A percentile compares a stretch with the other conserved stretches of the same genome.
phyloP scores from a whole-genome alignment of 2,797 vertebrate species.

The Ceyx erithaca region DNA sequence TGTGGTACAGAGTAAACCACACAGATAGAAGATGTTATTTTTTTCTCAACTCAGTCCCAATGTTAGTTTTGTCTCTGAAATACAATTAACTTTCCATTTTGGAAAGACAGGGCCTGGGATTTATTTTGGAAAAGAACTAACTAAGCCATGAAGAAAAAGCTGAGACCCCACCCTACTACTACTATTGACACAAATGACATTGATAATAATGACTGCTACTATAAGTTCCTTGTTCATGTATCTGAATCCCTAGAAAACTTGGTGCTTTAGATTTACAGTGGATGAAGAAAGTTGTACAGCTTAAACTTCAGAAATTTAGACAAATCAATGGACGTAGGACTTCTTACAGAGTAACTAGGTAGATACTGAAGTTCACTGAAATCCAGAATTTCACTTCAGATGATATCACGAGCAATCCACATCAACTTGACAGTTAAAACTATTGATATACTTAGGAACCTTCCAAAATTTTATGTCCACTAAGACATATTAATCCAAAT shows the following conservation, averaged over 20 bases:
- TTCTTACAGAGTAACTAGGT: background rate
- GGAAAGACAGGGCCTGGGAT: background rate
- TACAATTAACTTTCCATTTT: background rate
- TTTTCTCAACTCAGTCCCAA: background rate
- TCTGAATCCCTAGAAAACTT: background rate
- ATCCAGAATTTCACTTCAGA: background rate
- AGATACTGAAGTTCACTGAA: background rate
- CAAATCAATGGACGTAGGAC: background rate
- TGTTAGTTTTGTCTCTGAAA: background rate
- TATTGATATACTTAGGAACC: background rate
- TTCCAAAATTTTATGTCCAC: background rate
- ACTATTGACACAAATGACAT: background rate
- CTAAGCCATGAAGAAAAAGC: background rate
- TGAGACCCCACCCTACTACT: background rate
- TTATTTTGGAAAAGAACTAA: background rate
- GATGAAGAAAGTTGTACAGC: background rate
- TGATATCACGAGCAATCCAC: background rate
- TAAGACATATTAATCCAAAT: background rate
- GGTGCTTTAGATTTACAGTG: background rate
- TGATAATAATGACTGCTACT: background rate
- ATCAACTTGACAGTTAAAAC: background rate
- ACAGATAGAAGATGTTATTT: background rate
- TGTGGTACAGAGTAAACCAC: background rate
- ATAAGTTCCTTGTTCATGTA: background rate
- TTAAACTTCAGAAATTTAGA: background rate